A percentile compares a stretch with the other conserved stretches of the same genome.
Conservation (phyloP, 2,888 invertebrate genomes). For the Scaptomyza polygonia region DNA sequence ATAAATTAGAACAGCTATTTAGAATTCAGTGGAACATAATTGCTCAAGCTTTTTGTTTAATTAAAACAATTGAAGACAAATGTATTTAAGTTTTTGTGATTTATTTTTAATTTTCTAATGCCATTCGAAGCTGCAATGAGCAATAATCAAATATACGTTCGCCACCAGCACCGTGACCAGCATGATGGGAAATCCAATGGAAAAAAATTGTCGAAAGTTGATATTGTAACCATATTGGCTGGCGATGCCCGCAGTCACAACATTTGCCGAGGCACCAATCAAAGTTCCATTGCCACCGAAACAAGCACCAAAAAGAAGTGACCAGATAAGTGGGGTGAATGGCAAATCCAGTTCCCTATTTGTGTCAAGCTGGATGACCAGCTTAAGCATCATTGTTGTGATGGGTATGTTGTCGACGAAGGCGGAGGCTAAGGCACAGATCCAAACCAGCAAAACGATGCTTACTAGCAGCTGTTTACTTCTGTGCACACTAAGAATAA, state of each 20-base stretch:
- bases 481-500: constrained; percentile 88
- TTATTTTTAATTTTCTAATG: constrained; percentile 77
- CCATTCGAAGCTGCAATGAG: constrained; percentile 89
- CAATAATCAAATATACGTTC: constrained; percentile 88
- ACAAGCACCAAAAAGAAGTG: constrained; percentile 93
- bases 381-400: constrained; percentile 95
- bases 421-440: constrained; percentile 91
- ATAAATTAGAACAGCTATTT: too few species aligned
- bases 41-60: neutral
- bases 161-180: constrained; percentile 88
- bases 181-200: constrained; percentile 93
- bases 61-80: neutral
- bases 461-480: constrained; percentile 88
- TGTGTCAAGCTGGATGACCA: constrained; percentile 88
- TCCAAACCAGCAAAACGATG: constrained; percentile 91
- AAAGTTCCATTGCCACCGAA: constrained; percentile 96
- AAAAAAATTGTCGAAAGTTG: constrained; percentile 92
- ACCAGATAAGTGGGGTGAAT: constrained; percentile 92
- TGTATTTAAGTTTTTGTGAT: too few species aligned
- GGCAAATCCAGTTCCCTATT: constrained; percentile 89
- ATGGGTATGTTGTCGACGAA: constrained; percentile 96
- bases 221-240: constrained; percentile 95
- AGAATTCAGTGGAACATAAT: too few species aligned
- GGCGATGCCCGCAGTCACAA: constrained; percentile 95
- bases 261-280: constrained; percentile 95